phyloP scores from a whole-genome alignment of 64 coral and sea anemone genomes.

The Trachythela sp. region DNA sequence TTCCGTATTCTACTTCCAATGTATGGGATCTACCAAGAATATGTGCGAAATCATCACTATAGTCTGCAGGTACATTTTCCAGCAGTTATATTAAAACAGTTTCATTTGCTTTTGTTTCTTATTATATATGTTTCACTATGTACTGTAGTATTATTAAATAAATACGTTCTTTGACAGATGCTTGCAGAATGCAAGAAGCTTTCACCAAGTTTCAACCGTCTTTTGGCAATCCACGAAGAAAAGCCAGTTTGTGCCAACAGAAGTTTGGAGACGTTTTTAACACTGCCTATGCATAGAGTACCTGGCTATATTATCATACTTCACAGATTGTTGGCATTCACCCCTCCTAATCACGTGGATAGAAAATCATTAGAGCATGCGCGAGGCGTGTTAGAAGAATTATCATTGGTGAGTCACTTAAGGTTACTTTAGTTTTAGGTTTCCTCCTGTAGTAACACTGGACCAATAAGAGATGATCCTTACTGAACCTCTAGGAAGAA shows the following conservation, averaged over 20 bases:
- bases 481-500: too few relatives aligned
- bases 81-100: not conserved
- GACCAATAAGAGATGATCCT: too few relatives aligned
- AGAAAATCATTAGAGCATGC: constrained; percentile 87
- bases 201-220: constrained; percentile 68
- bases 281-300: constrained; percentile 86
- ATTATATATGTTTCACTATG: too few relatives aligned
- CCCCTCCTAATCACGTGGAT: constrained; percentile 92
- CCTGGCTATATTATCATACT: constrained; percentile 90
- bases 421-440: not conserved
- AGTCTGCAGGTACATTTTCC: constrained; percentile 61
- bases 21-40: constrained; percentile 94
- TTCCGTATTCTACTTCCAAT: constrained; percentile 93
- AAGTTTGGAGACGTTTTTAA: constrained; percentile 79
- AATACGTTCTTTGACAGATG: constrained; percentile 33
- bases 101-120: too few relatives aligned
- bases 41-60: constrained; percentile 91
- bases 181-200: constrained; percentile 84
- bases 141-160: not conserved
- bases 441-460: too few relatives aligned
- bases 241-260: constrained; percentile 63
- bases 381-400: constrained; percentile 76
- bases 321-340: constrained; percentile 78
- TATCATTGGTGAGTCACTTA: constrained; percentile 65
- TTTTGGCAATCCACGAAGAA: constrained; percentile 75